Evolutionary conservation across 2,797 vertebrate genomes (phyloP).

Genomic region (Chiroxiphia lanceolata): DNA sequence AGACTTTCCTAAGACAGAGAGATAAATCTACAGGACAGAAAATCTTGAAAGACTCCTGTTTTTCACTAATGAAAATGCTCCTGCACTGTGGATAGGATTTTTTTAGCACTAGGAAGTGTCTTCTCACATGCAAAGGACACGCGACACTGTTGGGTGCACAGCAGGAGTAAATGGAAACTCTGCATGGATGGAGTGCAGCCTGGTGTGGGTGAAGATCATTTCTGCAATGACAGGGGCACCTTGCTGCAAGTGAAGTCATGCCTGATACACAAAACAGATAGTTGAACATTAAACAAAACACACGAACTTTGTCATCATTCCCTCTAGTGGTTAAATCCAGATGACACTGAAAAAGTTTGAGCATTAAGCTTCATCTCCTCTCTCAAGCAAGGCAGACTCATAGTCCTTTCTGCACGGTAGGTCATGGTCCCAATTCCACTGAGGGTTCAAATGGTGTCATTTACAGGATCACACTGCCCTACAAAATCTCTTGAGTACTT

Average conservation of each 20-base stretch:
- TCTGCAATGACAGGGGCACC: neutral
- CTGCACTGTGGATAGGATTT: neutral
- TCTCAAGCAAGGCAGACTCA: neutral
- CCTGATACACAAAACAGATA: neutral
- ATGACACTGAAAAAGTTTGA: neutral
- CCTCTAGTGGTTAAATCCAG: conserved; percentile 35
- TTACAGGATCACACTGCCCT: neutral
- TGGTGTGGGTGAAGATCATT: neutral
- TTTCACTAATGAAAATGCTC: neutral
- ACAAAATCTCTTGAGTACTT: neutral
- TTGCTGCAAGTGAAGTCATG: neutral
- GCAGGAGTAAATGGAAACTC: neutral
- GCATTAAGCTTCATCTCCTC: neutral
- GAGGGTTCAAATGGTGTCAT: neutral
- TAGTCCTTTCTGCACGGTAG: neutral
- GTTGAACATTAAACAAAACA: neutral
- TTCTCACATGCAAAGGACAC: neutral
- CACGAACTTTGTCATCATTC: neutral
- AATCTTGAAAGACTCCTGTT: neutral
- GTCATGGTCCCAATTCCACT: neutral
- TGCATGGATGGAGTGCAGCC: neutral
- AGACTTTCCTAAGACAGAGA: neutral
- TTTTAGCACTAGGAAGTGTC: neutral
- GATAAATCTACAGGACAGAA: neutral
- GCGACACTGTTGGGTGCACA: rapidly evolving